Evolutionary conservation across 2,888 invertebrate genomes (phyloP).

Genomic region (Trissolcus japonicus): DNA sequence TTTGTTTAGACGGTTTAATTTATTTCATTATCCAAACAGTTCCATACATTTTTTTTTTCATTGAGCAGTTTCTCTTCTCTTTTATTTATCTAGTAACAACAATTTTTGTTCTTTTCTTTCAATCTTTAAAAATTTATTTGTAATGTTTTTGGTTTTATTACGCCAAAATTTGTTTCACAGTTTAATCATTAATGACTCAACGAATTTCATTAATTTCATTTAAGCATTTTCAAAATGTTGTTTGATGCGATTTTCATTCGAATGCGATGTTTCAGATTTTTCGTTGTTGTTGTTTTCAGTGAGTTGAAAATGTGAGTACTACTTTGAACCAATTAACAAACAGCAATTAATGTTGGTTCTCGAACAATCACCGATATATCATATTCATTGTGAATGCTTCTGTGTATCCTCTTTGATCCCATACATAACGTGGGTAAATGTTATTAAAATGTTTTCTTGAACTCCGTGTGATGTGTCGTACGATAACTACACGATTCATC

Average conservation of each 20-base stretch:
- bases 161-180: too few species aligned
- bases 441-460: constrained; percentile 56
- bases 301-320: too few species aligned
- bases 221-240: too few species aligned
- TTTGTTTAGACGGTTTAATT: constrained; percentile 24
- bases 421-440: constrained; percentile 42
- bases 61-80: neutral
- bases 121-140: too few species aligned
- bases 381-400: constrained; percentile 38
- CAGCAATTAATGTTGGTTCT: constrained; percentile 38
- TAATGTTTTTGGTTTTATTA: too few species aligned
- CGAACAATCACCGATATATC: constrained; percentile 41
- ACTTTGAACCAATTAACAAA: constrained; percentile 12
- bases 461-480: constrained; percentile 45
- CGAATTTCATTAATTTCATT: too few species aligned
- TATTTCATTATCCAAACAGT: neutral
- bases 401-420: constrained; percentile 35
- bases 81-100: neutral
- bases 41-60: neutral
- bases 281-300: too few species aligned
- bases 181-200: too few species aligned
- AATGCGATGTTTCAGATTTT: too few species aligned
- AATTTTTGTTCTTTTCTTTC: too few species aligned
- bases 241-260: too few species aligned
- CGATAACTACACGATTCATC: constrained; percentile 54